Conservation (phyloP, 2,113 vertebrate genomes). For the Shinisaurus crocodilurus region DNA sequence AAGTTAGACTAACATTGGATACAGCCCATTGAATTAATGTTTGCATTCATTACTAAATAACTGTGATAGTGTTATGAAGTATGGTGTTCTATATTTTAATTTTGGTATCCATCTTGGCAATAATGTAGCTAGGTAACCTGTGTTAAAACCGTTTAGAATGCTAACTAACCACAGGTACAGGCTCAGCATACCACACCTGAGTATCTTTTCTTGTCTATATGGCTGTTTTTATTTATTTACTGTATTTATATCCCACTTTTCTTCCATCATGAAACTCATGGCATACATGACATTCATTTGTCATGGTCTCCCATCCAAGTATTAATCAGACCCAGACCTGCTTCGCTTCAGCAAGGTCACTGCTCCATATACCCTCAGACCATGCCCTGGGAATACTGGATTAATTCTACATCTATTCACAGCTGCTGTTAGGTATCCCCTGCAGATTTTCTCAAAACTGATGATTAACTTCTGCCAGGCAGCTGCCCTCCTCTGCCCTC, state of each 20-base stretch:
- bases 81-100: not conserved
- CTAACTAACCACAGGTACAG: not conserved
- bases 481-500: not conserved
- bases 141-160: not conserved
- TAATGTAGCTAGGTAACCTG: not conserved
- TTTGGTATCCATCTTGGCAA: not conserved
- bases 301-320: not conserved
- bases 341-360: not conserved
- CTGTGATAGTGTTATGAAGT: too few relatives aligned
- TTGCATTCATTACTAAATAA: too few relatives aligned
- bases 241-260: not conserved
- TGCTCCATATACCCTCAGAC: not conserved
- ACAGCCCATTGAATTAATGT: too few relatives aligned
- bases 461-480: not conserved
- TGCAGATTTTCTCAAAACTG: not conserved
- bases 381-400: not conserved
- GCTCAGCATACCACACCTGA: not conserved
- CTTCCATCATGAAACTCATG: not conserved
- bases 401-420: not conserved
- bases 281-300: too few relatives aligned
- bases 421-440: not conserved
- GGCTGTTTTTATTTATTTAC: not conserved
- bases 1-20: too few relatives aligned
- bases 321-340: not conserved
- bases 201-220: not conserved